Percentiles rank a stretch among this genome's conserved stretches.
phyloP scores from a whole-genome alignment of 2,888 invertebrate species.

The Onthophagus sagittarius region DNA sequence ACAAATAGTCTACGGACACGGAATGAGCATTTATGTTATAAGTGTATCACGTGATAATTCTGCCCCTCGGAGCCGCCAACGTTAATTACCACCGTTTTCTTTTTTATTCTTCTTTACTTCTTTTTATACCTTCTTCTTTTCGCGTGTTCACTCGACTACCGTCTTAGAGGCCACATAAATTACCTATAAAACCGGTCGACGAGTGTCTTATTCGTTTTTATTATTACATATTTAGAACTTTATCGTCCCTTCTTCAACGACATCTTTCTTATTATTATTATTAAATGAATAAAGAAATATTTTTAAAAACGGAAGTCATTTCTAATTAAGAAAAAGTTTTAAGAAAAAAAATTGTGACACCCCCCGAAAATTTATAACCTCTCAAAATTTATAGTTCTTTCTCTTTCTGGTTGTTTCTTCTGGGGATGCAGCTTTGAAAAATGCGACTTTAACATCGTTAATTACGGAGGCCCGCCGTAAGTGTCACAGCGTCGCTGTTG shows the following conservation, averaged over 20 bases:
- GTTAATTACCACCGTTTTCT: slow-evolving; percentile 6
- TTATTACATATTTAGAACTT: background rate
- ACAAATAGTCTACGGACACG: slow-evolving; percentile 11
- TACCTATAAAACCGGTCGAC: background rate
- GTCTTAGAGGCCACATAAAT: background rate
- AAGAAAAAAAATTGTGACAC: slow-evolving; percentile 35
- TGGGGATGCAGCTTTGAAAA: slow-evolving; percentile 43
- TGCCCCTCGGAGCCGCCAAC: slow-evolving; percentile 1
- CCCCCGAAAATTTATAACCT: slow-evolving; percentile 48
- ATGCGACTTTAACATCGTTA: slow-evolving; percentile 49
- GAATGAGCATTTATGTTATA: slow-evolving; percentile 14
- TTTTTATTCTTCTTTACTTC: background rate
- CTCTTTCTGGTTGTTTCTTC: too few relatives aligned
- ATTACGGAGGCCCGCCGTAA: slow-evolving; percentile 47
- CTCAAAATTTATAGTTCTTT: slow-evolving; percentile 14
- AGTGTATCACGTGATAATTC: slow-evolving; percentile 10
- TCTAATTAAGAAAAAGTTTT: too few relatives aligned
- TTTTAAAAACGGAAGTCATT: too few relatives aligned
- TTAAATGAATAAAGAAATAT: background rate
- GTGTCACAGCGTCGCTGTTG: slow-evolving; percentile 46
- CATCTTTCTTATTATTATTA: background rate
- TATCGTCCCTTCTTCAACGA: background rate
- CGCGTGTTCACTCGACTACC: background rate
- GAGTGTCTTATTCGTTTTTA: background rate
- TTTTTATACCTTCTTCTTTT: background rate